phyloP scores from a whole-genome alignment of 35 echinoderm and acorn worm genomes.

The Nesometra sesokonis region DNA sequence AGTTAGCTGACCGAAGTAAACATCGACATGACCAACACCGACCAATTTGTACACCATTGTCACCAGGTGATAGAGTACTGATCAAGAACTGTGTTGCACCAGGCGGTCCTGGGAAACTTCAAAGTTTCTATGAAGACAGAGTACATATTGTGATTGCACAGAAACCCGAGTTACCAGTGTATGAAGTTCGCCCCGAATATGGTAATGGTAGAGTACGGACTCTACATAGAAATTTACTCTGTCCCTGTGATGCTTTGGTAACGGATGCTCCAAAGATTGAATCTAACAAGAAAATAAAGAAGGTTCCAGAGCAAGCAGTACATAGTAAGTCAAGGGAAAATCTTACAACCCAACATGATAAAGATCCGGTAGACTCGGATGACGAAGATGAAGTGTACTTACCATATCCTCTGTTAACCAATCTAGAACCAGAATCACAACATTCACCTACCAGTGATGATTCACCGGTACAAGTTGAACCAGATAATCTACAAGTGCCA shows the following conservation, averaged over 20 bases:
- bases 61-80: constrained; percentile 17
- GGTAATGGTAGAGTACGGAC: neutral
- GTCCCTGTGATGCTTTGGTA: neutral
- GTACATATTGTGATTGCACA: constrained; percentile 13
- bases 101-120: constrained; percentile 22
- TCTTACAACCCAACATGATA: too few species aligned
- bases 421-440: too few species aligned
- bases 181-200: neutral
- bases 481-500: too few species aligned
- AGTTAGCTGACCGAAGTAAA: constrained; percentile 34
- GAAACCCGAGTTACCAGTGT: neutral
- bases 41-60: neutral
- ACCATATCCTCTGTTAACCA: too few species aligned
- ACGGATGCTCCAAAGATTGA: neutral
- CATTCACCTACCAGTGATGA: too few species aligned
- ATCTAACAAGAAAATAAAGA: too few species aligned
- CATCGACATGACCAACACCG: constrained; percentile 1
- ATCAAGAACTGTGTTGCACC: constrained; percentile 1
- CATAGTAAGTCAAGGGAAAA: too few species aligned
- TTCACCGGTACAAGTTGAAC: too few species aligned
- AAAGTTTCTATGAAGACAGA: constrained; percentile 18
- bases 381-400: too few species aligned
- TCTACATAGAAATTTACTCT: neutral
- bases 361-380: too few species aligned
- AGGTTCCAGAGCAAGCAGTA: too few species aligned